Base-by-base conservation (phyloP, 2,888 invertebrate genomes). In the Melanostoma scalare region DNA sequence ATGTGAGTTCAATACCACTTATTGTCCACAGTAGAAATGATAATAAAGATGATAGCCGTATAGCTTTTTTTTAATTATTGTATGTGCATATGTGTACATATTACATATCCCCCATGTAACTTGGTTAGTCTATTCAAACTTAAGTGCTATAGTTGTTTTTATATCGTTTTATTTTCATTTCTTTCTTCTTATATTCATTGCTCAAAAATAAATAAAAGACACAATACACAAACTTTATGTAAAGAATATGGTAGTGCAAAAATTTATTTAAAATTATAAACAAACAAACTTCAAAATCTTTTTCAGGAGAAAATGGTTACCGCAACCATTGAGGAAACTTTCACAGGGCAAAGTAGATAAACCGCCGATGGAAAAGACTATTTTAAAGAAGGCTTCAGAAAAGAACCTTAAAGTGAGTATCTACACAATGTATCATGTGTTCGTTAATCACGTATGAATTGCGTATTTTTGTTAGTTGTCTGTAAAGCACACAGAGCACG, bases 281-380 rank as follows among this genome's bases (percentile, higher is more conserved):
- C 10, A 40, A 33, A 52, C 10, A 48, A 8, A 42, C 9, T 30
- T 68, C 6, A 61, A 40, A 82, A 80, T 86, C 82, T 74, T 76
- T 92, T 92, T 85, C 91, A 96, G 96, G 91, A 94, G 96, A 89
- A 97, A 97, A 94, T 97, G 98, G 96, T 93, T 98, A 90, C 96
- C 97, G 84, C 96, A 95, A 90, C 94, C 96, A 63, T 93, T 98
- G 79, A 94, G 97, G 87, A 98, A 98, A 91, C 93, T 96, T 87
- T 97, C 97, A 87, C 96, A 97, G 91, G 95, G 95, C 87, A 97
- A 97, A 92, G 95, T 95, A 85, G 96, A 97, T 89, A 97, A 96
- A 89, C 90, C 93, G 5, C 89, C 93, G 36, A 88, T 90, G 85
- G 93, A 92, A 89, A 94, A 93, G 61, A 93, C 94, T 52, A 92